Evolutionary conservation across 2,113 vertebrate species (phyloP), one percentile per base, ranked within the genome.

Genomic region (Athene cunicularia): DNA sequence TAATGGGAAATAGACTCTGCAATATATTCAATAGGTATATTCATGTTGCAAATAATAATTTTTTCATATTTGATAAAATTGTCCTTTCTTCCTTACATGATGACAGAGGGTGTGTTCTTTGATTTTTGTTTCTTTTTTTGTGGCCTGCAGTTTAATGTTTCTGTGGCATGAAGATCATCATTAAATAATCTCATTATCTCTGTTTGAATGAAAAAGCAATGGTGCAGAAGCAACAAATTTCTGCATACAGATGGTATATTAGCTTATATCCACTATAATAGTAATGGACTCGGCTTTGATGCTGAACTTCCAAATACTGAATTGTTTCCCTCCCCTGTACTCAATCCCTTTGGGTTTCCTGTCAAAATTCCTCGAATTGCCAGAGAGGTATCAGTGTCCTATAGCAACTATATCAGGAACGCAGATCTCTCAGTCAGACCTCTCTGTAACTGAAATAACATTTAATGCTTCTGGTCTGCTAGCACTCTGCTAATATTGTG

Each of bases 161-260:
- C 71, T 93, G 52, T 81, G 59, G 23, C 71, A 86, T 67, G 68
- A 88, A 75, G 52, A 85, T 95, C 35, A 66, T 91, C 72, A 82
- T 91, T 97, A 97, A 97, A 91, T 32, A 95, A 94, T 96, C 72
- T 95, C 52, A 96, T 97, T 97, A 95, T 79, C 70, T 94, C 80
- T 88, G 27, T 92, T 86, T 96, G 76, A 97, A 91, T 95, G 74
- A 95, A 96, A 94, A 94, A 83, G 70, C 58, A 93, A 20, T 83
- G 80, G 37, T 80, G 59, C 80, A 91, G 88, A 92, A 89, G 73
- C 39, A 92, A 71, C 24, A 94, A 77, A 94, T 91, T 94, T 95
- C 84, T 92, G 75, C 67, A 86, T 91, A 91, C 90, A 98, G 95
- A 97, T 96, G 90, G 64, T 79, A 32, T 80, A 86, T 96, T 96